phyloP scores from a whole-genome alignment of 1,140 invertebrate species.

The Ostrea denselamellosa region DNA sequence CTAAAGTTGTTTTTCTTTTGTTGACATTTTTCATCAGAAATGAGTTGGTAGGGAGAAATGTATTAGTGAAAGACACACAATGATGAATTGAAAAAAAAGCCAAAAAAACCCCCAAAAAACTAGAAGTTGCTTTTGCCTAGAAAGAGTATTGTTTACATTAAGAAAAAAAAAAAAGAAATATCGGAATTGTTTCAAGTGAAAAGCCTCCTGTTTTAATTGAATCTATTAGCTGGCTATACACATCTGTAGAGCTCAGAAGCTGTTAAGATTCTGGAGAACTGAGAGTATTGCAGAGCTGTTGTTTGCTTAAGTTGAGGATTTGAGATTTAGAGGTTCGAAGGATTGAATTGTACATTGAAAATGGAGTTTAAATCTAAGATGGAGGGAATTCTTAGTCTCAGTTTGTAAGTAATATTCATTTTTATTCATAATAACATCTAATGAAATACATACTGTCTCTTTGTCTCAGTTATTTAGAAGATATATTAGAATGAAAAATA shows the following conservation, averaged over 20 bases:
- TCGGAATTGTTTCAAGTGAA: neutral
- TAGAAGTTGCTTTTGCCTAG: neutral
- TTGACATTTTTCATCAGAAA: neutral
- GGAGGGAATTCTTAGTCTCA: neutral
- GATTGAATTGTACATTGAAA: neutral
- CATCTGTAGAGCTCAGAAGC: neutral
- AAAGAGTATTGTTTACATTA: constrained; percentile 24
- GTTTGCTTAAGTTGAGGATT: neutral
- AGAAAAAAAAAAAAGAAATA: constrained; percentile 4
- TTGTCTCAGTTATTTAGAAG: no score
- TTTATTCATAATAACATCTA: no score
- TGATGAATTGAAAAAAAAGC: neutral
- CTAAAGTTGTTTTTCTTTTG: no score
- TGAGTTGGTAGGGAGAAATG: neutral
- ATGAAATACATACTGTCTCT: no score
- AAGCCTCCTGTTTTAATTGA: neutral
- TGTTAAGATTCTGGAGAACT: neutral
- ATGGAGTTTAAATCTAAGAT: neutral
- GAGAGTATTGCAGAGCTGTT: neutral
- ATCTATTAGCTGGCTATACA: neutral
- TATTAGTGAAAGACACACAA: neutral
- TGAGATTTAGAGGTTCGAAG: neutral
- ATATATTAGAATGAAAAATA: no score
- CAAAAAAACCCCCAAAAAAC: no score
- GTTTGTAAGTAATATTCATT: neutral